Evolutionary conservation across 2,888 invertebrate species (phyloP), one percentile per base, ranked within the genome.

Genomic region (Pristionchus japonicus): DNA sequence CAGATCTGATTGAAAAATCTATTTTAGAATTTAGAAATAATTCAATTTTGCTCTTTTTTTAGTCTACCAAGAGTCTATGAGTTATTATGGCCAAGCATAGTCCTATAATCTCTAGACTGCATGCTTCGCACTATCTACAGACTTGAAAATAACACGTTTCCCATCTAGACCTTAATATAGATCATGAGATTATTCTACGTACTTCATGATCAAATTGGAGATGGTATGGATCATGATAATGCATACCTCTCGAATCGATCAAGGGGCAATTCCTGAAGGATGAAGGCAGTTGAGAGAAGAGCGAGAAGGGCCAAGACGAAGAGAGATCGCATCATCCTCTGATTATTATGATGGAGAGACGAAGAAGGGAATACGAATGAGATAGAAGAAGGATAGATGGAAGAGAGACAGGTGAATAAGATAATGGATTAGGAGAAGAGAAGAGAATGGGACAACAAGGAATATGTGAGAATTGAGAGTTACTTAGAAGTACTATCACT

Each of bases 251-350:
- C 87, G 57, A 87, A 87, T 74, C 87, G 87, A 20, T 87, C 87
- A n/a, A 87, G 77, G 23, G 87, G 87, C 37, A 87, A 34, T 40
- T 87, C 87, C 77, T 87, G 87, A 4, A 87, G 77, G 87, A 87
- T 77, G 87, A 87, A 87, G 2, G 87, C 20, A 34, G 74, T 37
- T 20, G 87, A 27, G 47, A 87, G 47, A 11, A 23, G 1, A 31
- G 57, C 20, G 49, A 77, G 57, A n/a, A 87, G 74, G 20, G 31
- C 37, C 27, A 87, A 52, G n/a, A 87, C 27, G n/a, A 70, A n/a
- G 47, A 87, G 40, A 20, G 37, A 77, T 49, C 87, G 74, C 23
- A 87, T 34, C 52, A 37, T 77, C 17, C 43, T 43, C 23, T 20
- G 15, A 40, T 20, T 23, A 74, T 1, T 6, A 74, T 40, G 40